Evolutionary conservation across 92 coral and sea anemone species (phyloP), one percentile per base, ranked within the genome.

Genomic region (Chrysogorgia sp.): DNA sequence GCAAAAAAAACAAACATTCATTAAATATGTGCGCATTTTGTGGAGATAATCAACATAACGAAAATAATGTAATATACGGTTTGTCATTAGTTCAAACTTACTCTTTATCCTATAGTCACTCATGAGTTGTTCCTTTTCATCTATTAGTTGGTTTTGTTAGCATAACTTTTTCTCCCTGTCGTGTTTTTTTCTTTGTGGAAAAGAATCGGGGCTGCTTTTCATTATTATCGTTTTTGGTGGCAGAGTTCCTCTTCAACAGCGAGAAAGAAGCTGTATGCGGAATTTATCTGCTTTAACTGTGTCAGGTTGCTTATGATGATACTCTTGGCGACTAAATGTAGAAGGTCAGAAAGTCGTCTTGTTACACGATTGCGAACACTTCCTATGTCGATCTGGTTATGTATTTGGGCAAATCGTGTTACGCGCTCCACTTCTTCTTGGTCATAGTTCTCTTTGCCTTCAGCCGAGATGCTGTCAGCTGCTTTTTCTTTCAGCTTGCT

Each of bases 141-240:
- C 87, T 40, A 55, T 67, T 22, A 82, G 82, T 77, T 81, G 87
- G 53, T 70, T 76, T 2, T 66, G 63, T n/a, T 65, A 72, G 23
- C 66, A 66, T 47, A 86, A 84, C 24, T 77, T 86, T 31, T 60
- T 78, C 65, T 68, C 55, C 71, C 67, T 60, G 49, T 82, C 82
- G 53, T 62, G 12, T 40, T 75, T 80, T 32, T 65, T 40, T 25
- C n/a, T 85, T 86, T 0, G 86, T 86, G 2, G 86, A 86, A 52
- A 57, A 65, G 34, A 86, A 86, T 34, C 80, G 68, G 55, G 52
- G 71, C 76, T 82, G 84, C 23, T 65, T 77, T 52, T 29, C 31
- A 75, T 29, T 56, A 52, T 15, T 1, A 71, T 69, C 60, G 77
- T 24, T 32, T 67, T 17, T 28, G 82, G 66, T 50, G 69, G 33